phyloP scores from a whole-genome alignment of 2,797 vertebrate genomes.

The Sebastes kiyomatsui region DNA sequence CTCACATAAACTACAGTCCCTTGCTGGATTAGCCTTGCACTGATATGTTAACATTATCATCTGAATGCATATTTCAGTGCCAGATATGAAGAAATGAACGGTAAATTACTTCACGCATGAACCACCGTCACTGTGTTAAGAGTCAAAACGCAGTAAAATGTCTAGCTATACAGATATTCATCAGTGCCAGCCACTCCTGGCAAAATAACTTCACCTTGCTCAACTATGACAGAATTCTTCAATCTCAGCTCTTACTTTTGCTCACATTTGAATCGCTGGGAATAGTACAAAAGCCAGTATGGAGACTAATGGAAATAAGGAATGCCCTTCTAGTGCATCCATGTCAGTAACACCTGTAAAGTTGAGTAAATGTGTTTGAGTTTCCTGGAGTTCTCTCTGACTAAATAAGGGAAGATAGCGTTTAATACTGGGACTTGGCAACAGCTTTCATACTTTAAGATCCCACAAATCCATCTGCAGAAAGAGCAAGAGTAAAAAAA shows the following conservation, averaged over 20 bases:
- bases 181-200: not conserved
- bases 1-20: not conserved
- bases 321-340: slow-evolving; percentile 30
- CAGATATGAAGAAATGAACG: slow-evolving; percentile 4
- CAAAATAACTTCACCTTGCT: slow-evolving; percentile 7
- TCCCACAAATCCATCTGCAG: slow-evolving; percentile 72
- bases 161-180: slow-evolving; percentile 7
- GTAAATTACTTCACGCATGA: slow-evolving; percentile 7
- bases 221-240: not conserved
- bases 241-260: slow-evolving; percentile 10
- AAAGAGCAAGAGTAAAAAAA: slow-evolving; percentile 56
- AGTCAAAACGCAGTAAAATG: not conserved
- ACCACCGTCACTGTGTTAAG: not conserved
- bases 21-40: slow-evolving; percentile 25
- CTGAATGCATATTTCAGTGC: slow-evolving; percentile 28
- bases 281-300: slow-evolving; percentile 11
- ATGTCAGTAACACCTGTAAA: slow-evolving; percentile 64
- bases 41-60: slow-evolving; percentile 31
- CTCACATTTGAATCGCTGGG: not conserved
- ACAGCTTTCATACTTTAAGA: slow-evolving; percentile 71
- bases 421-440: slow-evolving; percentile 70
- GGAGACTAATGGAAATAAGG: slow-evolving; percentile 30
- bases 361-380: slow-evolving; percentile 60
- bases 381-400: slow-evolving; percentile 62
- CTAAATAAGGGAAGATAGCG: slow-evolving; percentile 70